A percentile compares a stretch with the other conserved stretches of the same genome.
These are phyloP conservation scores for Sparus aurata DNA, from an alignment of 2,797 vertebrate species.

Conservation along the genomic window DNA sequence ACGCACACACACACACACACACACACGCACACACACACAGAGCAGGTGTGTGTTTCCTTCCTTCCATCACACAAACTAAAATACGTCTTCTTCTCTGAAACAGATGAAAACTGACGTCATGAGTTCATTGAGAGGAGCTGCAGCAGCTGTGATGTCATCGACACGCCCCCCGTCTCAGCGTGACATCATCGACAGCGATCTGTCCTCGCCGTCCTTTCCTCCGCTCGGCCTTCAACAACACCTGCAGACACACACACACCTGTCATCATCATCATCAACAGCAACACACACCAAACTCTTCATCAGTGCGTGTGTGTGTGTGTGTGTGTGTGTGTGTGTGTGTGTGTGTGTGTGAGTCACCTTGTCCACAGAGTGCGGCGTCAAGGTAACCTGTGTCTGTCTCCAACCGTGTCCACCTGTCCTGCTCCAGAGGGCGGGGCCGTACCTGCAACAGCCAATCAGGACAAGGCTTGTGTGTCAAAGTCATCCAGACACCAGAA, in stretches of 20 bases:
- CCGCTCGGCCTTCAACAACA: slow-evolving; percentile 91
- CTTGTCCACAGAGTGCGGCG: slow-evolving; percentile 82
- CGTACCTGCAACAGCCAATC: slow-evolving; percentile 69
- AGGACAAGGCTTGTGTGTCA: not conserved
- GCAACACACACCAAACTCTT: not conserved
- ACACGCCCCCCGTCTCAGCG: slow-evolving; percentile 85
- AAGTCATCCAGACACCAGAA: too few relatives aligned
- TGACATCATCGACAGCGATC: slow-evolving; percentile 90
- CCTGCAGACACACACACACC: slow-evolving; percentile 69
- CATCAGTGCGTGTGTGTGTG: not conserved
- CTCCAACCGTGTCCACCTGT: slow-evolving; percentile 91
- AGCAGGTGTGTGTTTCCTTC: not conserved
- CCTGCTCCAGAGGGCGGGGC: slow-evolving; percentile 90
- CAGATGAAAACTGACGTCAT: too few relatives aligned
- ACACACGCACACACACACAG: not conserved
- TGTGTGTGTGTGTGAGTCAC: slow-evolving; percentile 78
- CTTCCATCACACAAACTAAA: not conserved
- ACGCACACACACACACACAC: too few relatives aligned
- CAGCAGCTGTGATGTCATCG: slow-evolving; percentile 60
- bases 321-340: not conserved
- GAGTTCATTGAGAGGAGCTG: not conserved
- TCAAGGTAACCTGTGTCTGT: slow-evolving; percentile 88
- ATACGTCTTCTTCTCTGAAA: too few relatives aligned
- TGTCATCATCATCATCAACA: too few relatives aligned
- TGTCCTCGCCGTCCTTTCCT: slow-evolving; percentile 84